phyloP scores from a whole-genome alignment of 2,888 invertebrate species.

The Baccha elongata region DNA sequence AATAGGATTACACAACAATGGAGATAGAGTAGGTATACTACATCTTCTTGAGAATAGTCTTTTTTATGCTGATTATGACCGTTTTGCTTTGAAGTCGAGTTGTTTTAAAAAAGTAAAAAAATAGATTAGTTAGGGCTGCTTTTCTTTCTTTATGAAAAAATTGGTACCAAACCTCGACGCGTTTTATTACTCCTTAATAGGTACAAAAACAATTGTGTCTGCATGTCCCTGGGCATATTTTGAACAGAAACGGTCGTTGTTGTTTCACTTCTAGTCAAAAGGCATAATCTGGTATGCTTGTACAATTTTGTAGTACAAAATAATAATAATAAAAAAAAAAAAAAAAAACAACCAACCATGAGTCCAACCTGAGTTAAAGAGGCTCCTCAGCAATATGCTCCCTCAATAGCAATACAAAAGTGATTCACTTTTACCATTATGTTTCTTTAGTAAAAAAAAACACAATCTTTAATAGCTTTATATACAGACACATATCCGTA shows the following conservation, averaged over 20 bases:
- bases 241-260: constrained; percentile 13
- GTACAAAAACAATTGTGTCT: constrained; percentile 52
- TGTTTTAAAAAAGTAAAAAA: no score
- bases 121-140: no score
- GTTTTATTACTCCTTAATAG: constrained; percentile 25
- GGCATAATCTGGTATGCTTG: constrained; percentile 24
- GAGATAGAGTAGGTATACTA: no score
- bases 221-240: constrained; percentile 39
- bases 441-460: constrained; percentile 30
- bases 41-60: no score
- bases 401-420: constrained; percentile 42
- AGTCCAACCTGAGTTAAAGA: constrained; percentile 47
- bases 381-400: constrained; percentile 38
- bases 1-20: no score
- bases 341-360: constrained; percentile 1
- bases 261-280: constrained; percentile 30
- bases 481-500: constrained; percentile 10
- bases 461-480: constrained; percentile 37
- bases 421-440: constrained; percentile 53
- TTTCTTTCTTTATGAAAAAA: no score
- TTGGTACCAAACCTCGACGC: no score
- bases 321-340: not conserved
- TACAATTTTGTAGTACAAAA: constrained; percentile 23
- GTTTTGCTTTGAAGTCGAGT: no score
- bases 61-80: no score